These are phyloP conservation scores for Tipula confusa DNA, from an alignment of 2,888 invertebrate genomes.

Conservation along the genomic window DNA sequence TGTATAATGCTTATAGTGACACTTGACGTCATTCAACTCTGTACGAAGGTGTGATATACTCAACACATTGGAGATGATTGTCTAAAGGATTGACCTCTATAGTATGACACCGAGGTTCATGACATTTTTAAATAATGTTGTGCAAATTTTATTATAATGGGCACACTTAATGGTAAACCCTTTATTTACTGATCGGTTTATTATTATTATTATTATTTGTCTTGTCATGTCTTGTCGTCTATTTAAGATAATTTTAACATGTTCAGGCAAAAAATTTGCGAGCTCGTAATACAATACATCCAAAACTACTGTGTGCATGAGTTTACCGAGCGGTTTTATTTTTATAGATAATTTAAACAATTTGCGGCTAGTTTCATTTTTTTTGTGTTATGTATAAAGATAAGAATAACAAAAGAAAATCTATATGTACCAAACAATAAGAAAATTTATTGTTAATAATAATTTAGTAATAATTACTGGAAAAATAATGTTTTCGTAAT, in stretches of 20 bases:
- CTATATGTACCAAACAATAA: not conserved
- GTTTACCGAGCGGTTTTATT: not conserved
- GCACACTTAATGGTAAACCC: too few relatives aligned
- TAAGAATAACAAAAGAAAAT: not conserved
- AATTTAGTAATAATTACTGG: slow-evolving; percentile 7
- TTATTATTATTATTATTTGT: not conserved
- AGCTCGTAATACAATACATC: not conserved
- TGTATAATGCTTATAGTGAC: too few relatives aligned
- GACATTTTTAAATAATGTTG: too few relatives aligned
- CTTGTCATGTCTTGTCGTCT: not conserved
- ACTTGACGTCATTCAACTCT: too few relatives aligned
- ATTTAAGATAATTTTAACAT: not conserved
- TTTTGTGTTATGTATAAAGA: too few relatives aligned
- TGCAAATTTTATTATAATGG: too few relatives aligned
- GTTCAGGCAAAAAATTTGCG: not conserved
- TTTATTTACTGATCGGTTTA: slow-evolving; percentile 7
- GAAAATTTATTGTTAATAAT: not conserved
- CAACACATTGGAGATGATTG: too few relatives aligned
- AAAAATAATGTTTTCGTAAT: not conserved
- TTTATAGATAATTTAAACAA: not conserved
- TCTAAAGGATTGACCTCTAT: too few relatives aligned
- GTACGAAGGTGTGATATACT: too few relatives aligned
- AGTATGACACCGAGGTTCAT: too few relatives aligned
- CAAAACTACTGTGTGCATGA: not conserved
- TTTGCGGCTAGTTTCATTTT: not conserved